These are phyloP conservation scores for Crossaster papposus DNA, from an alignment of 53 echinoderm and acorn worm genomes.

Conservation along the genomic window DNA sequence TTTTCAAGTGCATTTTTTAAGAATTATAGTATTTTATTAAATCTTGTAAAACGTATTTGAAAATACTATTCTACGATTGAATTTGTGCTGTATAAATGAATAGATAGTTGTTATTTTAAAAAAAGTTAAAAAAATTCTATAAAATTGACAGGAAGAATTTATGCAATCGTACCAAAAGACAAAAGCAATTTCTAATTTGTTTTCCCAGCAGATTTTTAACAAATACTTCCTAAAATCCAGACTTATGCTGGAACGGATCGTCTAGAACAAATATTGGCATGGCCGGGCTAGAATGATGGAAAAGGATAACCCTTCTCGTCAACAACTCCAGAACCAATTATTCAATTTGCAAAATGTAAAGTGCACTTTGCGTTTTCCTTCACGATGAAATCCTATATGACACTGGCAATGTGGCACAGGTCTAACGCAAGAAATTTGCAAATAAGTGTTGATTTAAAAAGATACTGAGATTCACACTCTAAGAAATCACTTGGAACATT, in stretches of 20 bases:
- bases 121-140: too few relatives aligned
- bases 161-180: too few relatives aligned
- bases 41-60: too few relatives aligned
- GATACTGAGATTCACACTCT: background rate
- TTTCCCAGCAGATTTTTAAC: too few relatives aligned
- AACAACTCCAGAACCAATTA: background rate
- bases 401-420: background rate
- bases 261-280: background rate
- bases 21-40: too few relatives aligned
- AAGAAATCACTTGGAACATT: background rate
- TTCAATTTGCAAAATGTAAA: conserved; percentile 34
- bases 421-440: background rate
- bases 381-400: conserved; percentile 32
- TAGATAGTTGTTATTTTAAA: too few relatives aligned
- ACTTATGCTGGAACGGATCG: background rate
- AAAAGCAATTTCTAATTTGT: too few relatives aligned
- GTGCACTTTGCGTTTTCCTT: conserved; percentile 27
- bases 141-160: too few relatives aligned
- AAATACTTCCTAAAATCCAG: too few relatives aligned
- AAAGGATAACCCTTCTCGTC: background rate
- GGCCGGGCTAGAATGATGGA: background rate
- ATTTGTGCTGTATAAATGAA: too few relatives aligned
- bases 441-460: background rate
- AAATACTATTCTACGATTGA: too few relatives aligned
- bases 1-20: too few relatives aligned